Evolutionary conservation across 2,888 invertebrate species (phyloP), one percentile per base, ranked within the genome.

Genomic region (Dicyrtomina minuta): DNA sequence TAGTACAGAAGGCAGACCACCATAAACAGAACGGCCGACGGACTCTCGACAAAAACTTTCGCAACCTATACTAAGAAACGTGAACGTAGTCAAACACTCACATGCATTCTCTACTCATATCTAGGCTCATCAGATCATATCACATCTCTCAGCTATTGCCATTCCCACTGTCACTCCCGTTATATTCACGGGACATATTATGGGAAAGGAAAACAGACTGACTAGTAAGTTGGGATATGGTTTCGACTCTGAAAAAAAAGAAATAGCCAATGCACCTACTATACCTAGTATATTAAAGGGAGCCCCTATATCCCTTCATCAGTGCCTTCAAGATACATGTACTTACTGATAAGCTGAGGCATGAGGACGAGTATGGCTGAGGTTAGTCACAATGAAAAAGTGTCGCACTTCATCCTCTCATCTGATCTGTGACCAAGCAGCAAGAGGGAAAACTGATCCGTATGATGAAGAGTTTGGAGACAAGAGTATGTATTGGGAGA

Each of bases 391-490:
- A 24, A 49, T 49, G 62, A 62, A 62, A 62, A 27, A 49, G 62
- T 62, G 51, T 62, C 61, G 61, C 61, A 61, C 61, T 60, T 44
- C 6, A 22, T 44, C 10, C 60, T 61, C 24, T 61, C 62, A 51
- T 49, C 62, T 20, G 51, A 62, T 51, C 62, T 27, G 26, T 26
- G 60, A 24, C 60, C 44, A 44, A 8, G 2, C 44, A 43, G 22
- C 60, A 46, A 13, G 4, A 13, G 62, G 49, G 49, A 62, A 46
- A 62, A 62, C 49, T 24, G 62, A 62, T 62, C 33, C 49, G 62
- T 49, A 62, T 51, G 51, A 62, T 62, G 62, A 62, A 62, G 62
- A 27, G 33, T 20, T 20, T 13, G 12, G 8, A 56, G 27, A 27
- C 17, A 20, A 22, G 22, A 15, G 24, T 22, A 22, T 22, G 53